Percentiles rank a stretch among this genome's conserved stretches.
phyloP scores from a whole-genome alignment of 2,797 vertebrate genomes.

The Pseudocheirus occidentalis region DNA sequence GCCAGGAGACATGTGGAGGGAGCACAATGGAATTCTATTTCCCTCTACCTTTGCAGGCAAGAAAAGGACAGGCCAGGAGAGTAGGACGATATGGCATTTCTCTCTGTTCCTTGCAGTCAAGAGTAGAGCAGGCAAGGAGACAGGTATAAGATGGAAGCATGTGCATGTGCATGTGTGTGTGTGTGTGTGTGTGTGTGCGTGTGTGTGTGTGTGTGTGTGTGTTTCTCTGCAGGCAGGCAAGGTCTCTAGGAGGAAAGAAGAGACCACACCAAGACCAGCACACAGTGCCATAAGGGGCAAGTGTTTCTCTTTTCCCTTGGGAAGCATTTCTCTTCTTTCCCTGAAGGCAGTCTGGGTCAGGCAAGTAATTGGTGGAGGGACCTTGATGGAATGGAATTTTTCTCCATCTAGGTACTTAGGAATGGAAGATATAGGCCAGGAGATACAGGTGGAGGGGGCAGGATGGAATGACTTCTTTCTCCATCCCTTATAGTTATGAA shows the following conservation, averaged over 20 bases:
- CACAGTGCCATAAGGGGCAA: no score
- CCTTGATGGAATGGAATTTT: neutral
- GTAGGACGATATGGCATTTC: neutral
- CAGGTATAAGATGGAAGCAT: neutral
- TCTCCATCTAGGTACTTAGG: neutral
- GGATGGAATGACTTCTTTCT: neutral
- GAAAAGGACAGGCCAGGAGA: neutral
- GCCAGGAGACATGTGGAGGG: neutral
- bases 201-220: no score
- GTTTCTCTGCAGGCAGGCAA: no score
- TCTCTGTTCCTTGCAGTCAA: neutral
- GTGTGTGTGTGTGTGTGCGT: no score
- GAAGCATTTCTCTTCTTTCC: neutral
- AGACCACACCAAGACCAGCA: no score
- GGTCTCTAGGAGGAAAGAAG: no score
- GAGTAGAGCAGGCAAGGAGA: neutral
- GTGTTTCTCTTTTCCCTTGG: neutral
- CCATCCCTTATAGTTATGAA: neutral
- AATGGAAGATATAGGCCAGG: neutral
- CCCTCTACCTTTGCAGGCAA: neutral
- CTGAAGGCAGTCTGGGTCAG: neutral
- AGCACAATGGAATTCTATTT: neutral
- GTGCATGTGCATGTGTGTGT: neutral
- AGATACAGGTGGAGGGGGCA: neutral
- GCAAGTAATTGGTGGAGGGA: neutral